Base-by-base conservation (phyloP, 2,113 vertebrate species). In the Calyptommatus sinebrachiatus region DNA sequence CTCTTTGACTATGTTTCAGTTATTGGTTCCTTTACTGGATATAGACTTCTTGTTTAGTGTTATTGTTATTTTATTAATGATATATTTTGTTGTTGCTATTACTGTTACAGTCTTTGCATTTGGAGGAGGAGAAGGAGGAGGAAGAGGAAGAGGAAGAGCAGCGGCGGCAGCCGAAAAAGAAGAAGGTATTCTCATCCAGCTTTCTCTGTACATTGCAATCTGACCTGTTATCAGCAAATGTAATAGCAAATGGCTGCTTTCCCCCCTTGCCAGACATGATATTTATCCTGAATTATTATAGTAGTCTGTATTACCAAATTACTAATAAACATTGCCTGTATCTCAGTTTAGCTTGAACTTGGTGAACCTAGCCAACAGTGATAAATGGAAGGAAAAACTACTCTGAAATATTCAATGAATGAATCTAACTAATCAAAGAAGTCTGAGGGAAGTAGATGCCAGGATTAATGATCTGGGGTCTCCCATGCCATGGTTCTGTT, bases 321-420 rank as follows among this genome's bases (percentile, higher is more conserved):
- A 93, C 93, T 95, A 95, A 95, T 95, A 95, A 95, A 95, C 92
- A 95, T 92, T 91, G 89, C 89, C 95, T 94, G 93, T 93, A 89
- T 91, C 92, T 94, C 94, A 93, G 93, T 95, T 94, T 94, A 95
- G 91, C 87, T 84, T 94, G 93, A 95, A 94, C 91, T 91, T 91
- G 85, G 92, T 92, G 95, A 95, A 94, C 94, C 92, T 90, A 91
- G 86, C 90, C 89, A 94, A 93, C 89, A 88, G 92, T 94, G 91
- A 94, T 89, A 95, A 94, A 95, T 95, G 92, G 73, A 70, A 35
- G 66, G 31, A 70, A 94, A 89, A 94, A 94, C 92, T 76, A 45
- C 80, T 94, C 92, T 0, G 26, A 94, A 94, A 94, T 92, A 91
- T 87, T 90, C 70, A 1, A 91, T 90, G 91, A 95, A 94, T 94